These are phyloP conservation scores for Caerostris extrusa DNA, from an alignment of 1,140 invertebrate genomes.

Conservation along the genomic window DNA sequence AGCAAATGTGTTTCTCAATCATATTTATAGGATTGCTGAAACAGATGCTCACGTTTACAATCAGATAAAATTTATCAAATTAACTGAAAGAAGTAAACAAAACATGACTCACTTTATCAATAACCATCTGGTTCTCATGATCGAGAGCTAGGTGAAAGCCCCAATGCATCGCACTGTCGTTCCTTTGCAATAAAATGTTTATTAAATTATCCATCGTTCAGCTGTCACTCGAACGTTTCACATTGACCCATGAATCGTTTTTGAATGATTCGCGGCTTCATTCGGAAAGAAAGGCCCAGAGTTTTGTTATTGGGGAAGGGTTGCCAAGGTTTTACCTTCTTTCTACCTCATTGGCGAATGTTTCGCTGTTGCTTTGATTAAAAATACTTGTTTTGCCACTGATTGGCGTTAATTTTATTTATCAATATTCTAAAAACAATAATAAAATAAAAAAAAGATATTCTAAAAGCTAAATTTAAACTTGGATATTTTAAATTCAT, in stretches of 20 bases:
- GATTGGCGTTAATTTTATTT: background rate
- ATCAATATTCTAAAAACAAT: background rate
- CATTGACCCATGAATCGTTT: constrained; percentile 3
- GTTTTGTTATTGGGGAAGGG: constrained; percentile 53
- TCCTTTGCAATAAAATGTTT: constrained; percentile 60
- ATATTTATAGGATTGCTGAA: background rate
- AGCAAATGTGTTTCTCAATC: too few species aligned
- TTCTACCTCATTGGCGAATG: background rate
- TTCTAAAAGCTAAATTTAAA: background rate
- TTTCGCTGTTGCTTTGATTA: background rate
- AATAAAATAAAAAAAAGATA: background rate
- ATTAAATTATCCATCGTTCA: constrained; percentile 53
- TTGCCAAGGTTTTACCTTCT: background rate
- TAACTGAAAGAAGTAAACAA: background rate
- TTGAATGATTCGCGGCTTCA: constrained; percentile 60
- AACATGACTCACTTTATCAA: constrained; percentile 56
- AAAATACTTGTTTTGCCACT: background rate
- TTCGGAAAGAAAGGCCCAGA: background rate
- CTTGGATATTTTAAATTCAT: too few species aligned
- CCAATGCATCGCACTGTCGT: constrained; percentile 52
- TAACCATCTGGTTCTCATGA: constrained; percentile 48
- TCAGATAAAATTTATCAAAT: constrained; percentile 36
- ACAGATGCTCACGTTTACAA: background rate
- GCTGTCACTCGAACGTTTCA: background rate
- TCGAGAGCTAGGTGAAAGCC: constrained; percentile 47